Conservation (phyloP, 2,113 vertebrate genomes). For the Notarius quadriscutis region DNA sequence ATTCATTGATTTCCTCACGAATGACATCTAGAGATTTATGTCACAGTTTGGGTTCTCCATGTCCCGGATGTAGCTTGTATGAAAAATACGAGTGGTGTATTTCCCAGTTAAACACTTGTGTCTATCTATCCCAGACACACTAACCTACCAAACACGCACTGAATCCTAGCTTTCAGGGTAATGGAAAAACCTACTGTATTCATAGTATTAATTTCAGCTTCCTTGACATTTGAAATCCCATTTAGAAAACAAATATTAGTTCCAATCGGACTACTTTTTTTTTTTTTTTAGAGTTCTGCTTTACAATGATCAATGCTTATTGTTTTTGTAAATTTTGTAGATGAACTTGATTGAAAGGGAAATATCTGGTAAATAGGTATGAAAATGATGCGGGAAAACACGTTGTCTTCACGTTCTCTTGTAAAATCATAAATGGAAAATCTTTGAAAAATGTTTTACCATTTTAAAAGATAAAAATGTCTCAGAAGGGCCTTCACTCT, state of each 20-base stretch:
- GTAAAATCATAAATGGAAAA: neutral
- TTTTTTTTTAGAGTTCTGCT: conserved; percentile 62
- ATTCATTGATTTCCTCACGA: too few relatives aligned
- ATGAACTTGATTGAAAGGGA: conserved; percentile 62
- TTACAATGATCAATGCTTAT: conserved; percentile 64
- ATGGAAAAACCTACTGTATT: conserved; percentile 66
- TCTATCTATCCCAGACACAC: too few relatives aligned
- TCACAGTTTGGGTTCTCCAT: too few relatives aligned
- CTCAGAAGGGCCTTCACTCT: neutral
- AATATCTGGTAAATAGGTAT: conserved; percentile 55
- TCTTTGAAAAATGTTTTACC: too few relatives aligned
- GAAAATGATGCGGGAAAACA: neutral
- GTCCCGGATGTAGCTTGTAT: too few relatives aligned
- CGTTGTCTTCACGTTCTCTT: conserved; percentile 20
- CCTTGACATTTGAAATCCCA: conserved; percentile 73
- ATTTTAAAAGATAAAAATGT: too few relatives aligned
- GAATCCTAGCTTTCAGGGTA: conserved; percentile 65
- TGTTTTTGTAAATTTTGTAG: conserved; percentile 27
- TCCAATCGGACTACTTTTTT: conserved; percentile 50
- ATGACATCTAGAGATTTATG: too few relatives aligned
- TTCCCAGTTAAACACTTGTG: too few relatives aligned
- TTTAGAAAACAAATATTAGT: conserved; percentile 73
- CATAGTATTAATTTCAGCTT: conserved; percentile 67
- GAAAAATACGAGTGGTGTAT: too few relatives aligned
- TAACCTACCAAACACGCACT: conserved; percentile 61